phyloP scores from a whole-genome alignment of 2,888 invertebrate genomes.

The Hetaerina titia region DNA sequence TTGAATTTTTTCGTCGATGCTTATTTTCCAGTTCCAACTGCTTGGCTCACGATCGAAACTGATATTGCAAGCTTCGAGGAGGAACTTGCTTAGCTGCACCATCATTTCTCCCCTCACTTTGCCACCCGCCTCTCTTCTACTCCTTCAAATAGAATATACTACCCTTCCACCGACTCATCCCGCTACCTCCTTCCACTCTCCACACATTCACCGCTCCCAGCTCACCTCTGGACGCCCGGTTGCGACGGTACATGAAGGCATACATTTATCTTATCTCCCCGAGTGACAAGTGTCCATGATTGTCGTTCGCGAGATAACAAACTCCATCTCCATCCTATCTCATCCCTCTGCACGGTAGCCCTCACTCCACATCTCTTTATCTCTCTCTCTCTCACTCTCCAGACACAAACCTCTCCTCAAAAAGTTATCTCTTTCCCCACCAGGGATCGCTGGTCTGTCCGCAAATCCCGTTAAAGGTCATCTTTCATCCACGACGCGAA shows the following conservation, averaged over 20 bases:
- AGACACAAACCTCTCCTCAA: too few species aligned
- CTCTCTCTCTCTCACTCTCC: too few species aligned
- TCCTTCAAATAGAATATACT: not conserved
- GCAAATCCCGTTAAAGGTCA: not conserved
- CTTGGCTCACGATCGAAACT: not conserved
- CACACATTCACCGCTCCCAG: not conserved
- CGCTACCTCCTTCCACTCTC: too few species aligned
- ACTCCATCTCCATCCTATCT: not conserved
- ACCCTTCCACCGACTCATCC: not conserved
- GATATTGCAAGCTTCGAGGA: not conserved
- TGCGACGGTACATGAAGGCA: not conserved
- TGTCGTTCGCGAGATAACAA: slow-evolving; percentile 12
- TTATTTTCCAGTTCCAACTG: not conserved
- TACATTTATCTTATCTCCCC: not conserved
- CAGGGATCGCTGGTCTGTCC: not conserved
- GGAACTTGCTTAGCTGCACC: not conserved
- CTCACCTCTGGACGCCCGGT: not conserved
- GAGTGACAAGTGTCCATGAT: slow-evolving; percentile 21
- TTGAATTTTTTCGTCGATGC: not conserved
- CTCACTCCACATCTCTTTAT: too few species aligned
- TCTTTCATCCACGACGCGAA: not conserved
- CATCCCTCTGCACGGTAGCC: not conserved
- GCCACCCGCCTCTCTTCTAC: not conserved
- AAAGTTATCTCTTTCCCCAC: not conserved
- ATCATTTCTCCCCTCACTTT: not conserved